These are phyloP conservation scores for Scaptomyza reducta DNA, from an alignment of 2,888 invertebrate species.

Conservation along the genomic window DNA sequence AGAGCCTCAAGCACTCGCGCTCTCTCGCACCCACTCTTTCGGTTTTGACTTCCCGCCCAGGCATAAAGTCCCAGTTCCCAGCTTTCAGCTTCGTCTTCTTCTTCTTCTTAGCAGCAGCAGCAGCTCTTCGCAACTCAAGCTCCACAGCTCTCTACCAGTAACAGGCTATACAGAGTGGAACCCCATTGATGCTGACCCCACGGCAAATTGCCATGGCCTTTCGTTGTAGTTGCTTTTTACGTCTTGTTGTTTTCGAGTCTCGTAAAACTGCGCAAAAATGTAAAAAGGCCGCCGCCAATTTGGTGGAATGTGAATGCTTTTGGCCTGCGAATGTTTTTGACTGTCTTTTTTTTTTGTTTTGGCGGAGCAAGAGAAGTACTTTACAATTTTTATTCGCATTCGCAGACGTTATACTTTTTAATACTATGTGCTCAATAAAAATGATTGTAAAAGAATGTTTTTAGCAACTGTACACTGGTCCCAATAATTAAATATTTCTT, in stretches of 20 bases:
- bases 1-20: constrained; percentile 17
- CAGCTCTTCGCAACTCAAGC: constrained; percentile 10
- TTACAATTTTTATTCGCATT: constrained; percentile 22
- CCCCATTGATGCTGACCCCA: constrained; percentile 57
- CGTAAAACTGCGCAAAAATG: constrained; percentile 52
- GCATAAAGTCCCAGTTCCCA: constrained; percentile 26
- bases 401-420: constrained; percentile 5
- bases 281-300: constrained; percentile 58
- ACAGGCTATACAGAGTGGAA: constrained; percentile 33
- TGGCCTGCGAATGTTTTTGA: constrained; percentile 32
- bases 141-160: background rate
- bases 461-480: too few relatives aligned
- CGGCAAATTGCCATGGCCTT: constrained; percentile 55
- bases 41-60: background rate
- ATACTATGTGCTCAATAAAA: background rate
- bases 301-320: constrained; percentile 54
- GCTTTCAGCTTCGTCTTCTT: constrained; percentile 21
- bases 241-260: constrained; percentile 27
- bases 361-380: background rate
- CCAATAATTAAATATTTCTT: too few relatives aligned
- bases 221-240: constrained; percentile 26
- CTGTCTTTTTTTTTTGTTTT: constrained; percentile 10
- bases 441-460: too few relatives aligned
- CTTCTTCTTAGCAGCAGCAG: constrained; percentile 1
- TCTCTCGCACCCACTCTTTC: background rate